Base-by-base conservation (phyloP, 1,140 invertebrate genomes). In the Ectropis grisescens region DNA sequence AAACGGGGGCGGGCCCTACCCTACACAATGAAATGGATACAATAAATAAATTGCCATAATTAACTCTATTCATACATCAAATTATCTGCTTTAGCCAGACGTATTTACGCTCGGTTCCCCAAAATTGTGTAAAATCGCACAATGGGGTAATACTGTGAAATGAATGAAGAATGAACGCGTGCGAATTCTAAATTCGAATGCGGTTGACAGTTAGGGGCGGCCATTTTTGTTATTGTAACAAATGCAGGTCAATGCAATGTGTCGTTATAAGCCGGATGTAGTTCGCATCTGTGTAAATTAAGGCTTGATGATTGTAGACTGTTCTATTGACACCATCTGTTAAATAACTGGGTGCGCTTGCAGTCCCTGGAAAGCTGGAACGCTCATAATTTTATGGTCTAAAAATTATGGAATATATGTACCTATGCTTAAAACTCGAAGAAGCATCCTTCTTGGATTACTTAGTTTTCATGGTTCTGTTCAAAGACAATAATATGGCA, bases 21-120 rank as follows among this genome's bases (percentile, higher is more conserved):
- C 30, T 29, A 33, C 40, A 29, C 49, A 55, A 48, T 47, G 70
- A 65, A 61, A 71, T 49, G 66, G 55, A 65, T 67, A 71, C 67
- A 69, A 69, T 67, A 69, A 67, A 69, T 69, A 71, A 70, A 74
- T n/a, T 54, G 58, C 41, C 42, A 47, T 75, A 69, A 75, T 75
- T 71, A 71, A 58, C 54, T 59, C 52, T 58, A 75, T 75, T 75
- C 70, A 71, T 65, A 58, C 51, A 62, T 55, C 54, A 67, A 71
- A 75, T 70, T 60, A 66, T 66, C 56, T n/a, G n/a, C n/a, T n/a
- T n/a, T n/a, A n/a, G n/a, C n/a, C n/a, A n/a, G n/a, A 42, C 30
- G 47, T 54, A 57, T 62, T 61, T 41, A 43, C 30, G 35, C n/a
- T 35, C 29, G 30, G 29, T 33, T 31, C 48, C 45, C 44, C 47